Percentiles rank a stretch among this genome's conserved stretches.
Conservation (phyloP, 2,113 vertebrate species). For the Eublepharis macularius region DNA sequence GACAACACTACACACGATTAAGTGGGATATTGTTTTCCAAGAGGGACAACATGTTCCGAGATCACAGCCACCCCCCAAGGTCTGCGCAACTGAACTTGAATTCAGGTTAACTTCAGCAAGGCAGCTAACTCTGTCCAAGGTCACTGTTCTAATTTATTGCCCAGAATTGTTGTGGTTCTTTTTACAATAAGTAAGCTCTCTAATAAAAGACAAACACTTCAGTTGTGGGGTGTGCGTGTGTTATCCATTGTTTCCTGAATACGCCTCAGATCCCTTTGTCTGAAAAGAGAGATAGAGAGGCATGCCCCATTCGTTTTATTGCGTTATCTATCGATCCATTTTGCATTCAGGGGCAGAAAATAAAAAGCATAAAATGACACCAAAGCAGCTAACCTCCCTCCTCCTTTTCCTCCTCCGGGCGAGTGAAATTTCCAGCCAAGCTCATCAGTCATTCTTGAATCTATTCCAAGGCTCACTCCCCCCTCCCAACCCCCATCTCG, state of each 20-base stretch:
- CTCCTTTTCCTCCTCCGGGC: constrained; percentile 49
- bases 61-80: constrained; percentile 36
- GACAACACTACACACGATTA: constrained; percentile 28
- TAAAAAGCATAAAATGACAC: constrained; percentile 27
- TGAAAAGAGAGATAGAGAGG: background rate
- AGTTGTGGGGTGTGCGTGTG: background rate
- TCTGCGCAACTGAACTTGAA: constrained; percentile 62
- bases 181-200: constrained; percentile 30
- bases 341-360: constrained; percentile 48
- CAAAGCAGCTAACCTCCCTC: constrained; percentile 30
- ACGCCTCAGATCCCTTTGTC: constrained; percentile 65
- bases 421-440: constrained; percentile 56
- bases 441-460: constrained; percentile 64
- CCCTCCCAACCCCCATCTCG: constrained; percentile 18
- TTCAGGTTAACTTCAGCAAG: constrained; percentile 60
- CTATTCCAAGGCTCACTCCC: constrained; percentile 62
- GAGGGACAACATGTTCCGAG: constrained; percentile 55
- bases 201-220: constrained; percentile 49
- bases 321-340: constrained; percentile 48
- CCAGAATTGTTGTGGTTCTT: constrained; percentile 12
- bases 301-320: constrained; percentile 1
- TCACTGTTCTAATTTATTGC: constrained; percentile 62
- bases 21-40: constrained; percentile 46
- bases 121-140: constrained; percentile 51
- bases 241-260: constrained; percentile 39